Conservation (phyloP, 2,797 vertebrate genomes). For the Melanotaenia boesemani region DNA sequence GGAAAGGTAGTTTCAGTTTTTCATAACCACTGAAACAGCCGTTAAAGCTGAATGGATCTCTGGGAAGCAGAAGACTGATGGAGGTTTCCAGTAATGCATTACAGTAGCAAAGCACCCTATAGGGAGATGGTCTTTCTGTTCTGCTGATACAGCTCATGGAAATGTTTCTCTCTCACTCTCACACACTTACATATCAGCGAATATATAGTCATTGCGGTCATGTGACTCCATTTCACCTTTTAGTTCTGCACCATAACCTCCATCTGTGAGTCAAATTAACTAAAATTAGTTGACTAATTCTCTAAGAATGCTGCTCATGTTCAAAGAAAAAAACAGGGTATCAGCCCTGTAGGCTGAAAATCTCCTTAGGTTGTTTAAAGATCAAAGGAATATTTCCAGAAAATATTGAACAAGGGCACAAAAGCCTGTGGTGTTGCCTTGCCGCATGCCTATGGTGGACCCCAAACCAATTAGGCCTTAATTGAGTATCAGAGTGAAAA, state of each 20-base stretch:
- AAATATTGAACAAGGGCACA: conserved; percentile 40
- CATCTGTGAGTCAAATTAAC: conserved; percentile 35
- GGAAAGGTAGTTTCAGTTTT: neutral
- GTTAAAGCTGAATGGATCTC: conserved; percentile 29
- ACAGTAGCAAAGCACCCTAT: conserved; percentile 20
- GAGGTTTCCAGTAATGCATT: conserved; percentile 55
- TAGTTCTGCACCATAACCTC: conserved; percentile 4
- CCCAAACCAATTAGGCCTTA: conserved; percentile 70
- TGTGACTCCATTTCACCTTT: conserved; percentile 33
- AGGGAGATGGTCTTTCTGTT: conserved; percentile 22
- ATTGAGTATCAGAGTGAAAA: conserved; percentile 68
- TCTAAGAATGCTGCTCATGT: conserved; percentile 26
- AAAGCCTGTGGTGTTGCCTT: conserved; percentile 48
- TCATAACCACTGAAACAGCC: conserved; percentile 10
- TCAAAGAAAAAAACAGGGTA: conserved; percentile 26
- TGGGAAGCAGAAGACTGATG: conserved; percentile 21
- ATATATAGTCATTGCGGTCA: conserved; percentile 2
- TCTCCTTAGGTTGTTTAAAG: conserved; percentile 34
- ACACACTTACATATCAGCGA: conserved; percentile 8
- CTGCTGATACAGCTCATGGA: conserved; percentile 55
- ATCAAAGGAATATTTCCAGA: conserved; percentile 61
- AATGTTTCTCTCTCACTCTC: conserved; percentile 3
- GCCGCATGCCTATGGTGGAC: conserved; percentile 54
- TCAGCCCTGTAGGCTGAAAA: conserved; percentile 39
- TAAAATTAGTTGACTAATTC: conserved; percentile 39